Conservation (phyloP, 2,888 invertebrate genomes). For the Apodemia duryi region DNA sequence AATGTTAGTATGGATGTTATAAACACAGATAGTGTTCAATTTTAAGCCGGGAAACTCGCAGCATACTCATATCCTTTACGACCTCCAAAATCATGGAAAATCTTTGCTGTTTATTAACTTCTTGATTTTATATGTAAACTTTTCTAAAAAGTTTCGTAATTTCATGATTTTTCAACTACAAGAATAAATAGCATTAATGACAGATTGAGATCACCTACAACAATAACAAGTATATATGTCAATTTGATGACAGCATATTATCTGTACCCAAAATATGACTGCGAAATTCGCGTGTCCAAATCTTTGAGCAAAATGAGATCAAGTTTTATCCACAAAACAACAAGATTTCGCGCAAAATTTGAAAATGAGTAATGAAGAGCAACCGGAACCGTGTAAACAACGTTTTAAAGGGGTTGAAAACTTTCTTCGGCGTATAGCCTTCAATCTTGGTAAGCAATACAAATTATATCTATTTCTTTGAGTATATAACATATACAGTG, state of each 20-base stretch:
- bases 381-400: slow-evolving; percentile 29
- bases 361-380: slow-evolving; percentile 40
- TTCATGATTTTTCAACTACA: background rate
- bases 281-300: background rate
- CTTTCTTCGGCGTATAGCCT: slow-evolving; percentile 59
- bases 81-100: no score
- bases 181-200: background rate
- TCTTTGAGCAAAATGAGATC: background rate
- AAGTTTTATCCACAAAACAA: background rate
- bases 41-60: no score
- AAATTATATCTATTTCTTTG: background rate
- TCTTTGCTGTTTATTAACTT: no score
- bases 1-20: no score
- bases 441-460: slow-evolving; percentile 49
- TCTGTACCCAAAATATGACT: background rate
- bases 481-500: no score
- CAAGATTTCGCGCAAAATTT: background rate
- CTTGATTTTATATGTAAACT: no score
- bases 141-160: background rate
- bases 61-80: no score
- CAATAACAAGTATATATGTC: background rate
- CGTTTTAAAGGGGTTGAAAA: slow-evolving; percentile 63
- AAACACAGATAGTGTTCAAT: no score
- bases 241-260: background rate
- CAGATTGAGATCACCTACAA: background rate